phyloP scores from a whole-genome alignment of 2,113 vertebrate genomes.

The Hemiprocne comata region DNA sequence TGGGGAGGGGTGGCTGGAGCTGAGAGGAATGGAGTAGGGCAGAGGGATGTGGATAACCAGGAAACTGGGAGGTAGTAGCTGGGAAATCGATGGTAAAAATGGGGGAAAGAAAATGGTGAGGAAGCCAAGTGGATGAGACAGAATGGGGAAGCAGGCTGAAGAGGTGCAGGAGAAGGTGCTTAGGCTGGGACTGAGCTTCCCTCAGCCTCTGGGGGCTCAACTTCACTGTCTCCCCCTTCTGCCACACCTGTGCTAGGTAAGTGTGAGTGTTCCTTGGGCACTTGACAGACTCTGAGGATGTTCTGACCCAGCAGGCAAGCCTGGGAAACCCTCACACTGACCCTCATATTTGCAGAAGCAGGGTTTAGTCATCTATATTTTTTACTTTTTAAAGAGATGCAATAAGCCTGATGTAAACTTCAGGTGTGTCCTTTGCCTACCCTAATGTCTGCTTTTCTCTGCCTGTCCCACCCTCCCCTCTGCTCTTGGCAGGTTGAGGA shows the following conservation, averaged over 20 bases:
- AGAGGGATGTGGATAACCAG: no score
- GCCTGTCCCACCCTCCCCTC: background rate
- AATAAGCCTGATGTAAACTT: background rate
- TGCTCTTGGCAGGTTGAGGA: conserved; percentile 81
- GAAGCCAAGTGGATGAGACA: background rate
- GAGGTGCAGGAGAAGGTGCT: background rate
- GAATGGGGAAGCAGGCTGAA: background rate
- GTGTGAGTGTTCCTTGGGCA: rapidly evolving
- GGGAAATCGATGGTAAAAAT: background rate
- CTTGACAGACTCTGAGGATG: no score
- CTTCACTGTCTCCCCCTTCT: no score
- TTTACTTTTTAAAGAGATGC: background rate
- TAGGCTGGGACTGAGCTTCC: background rate
- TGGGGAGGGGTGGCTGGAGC: no score
- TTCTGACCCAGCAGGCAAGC: background rate
- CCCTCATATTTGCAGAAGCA: background rate
- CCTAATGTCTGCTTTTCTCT: background rate
- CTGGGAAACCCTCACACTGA: background rate
- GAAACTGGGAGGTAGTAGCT: background rate
- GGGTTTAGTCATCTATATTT: background rate
- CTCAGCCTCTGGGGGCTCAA: no score
- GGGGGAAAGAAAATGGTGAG: background rate
- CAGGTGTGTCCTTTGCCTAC: background rate
- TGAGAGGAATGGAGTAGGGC: background rate
- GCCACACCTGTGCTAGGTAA: no score